Conservation (phyloP, 2,113 vertebrate genomes). For the Hippoglossus stenolepis region DNA sequence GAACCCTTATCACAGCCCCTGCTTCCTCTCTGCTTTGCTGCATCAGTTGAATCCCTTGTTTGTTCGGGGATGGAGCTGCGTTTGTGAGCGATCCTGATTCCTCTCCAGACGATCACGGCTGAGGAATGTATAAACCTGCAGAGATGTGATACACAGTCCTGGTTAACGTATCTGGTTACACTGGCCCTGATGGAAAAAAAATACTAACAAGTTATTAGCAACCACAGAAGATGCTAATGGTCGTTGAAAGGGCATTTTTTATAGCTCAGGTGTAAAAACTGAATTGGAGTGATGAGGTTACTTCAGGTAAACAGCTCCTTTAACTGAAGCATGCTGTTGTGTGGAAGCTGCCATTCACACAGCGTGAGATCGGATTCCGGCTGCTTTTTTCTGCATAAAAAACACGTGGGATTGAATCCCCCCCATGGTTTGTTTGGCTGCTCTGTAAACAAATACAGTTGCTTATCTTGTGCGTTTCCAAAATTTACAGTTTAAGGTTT, state of each 20-base stretch:
- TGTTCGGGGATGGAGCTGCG: conserved; percentile 32
- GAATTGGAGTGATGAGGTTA: no score
- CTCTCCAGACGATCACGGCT: conserved; percentile 37
- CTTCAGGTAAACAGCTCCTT: background rate
- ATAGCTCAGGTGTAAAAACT: no score
- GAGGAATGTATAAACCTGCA: conserved; percentile 52
- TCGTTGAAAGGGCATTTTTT: no score
- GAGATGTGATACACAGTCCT: conserved; percentile 49
- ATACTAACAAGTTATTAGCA: no score
- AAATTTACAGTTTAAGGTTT: no score
- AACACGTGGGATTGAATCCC: background rate
- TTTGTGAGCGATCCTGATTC: conserved; percentile 20
- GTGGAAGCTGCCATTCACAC: background rate
- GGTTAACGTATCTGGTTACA: conserved; percentile 47
- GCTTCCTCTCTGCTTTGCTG: conserved; percentile 31
- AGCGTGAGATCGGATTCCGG: background rate
- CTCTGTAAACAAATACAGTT: background rate
- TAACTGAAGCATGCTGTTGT: background rate
- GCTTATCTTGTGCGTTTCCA: background rate
- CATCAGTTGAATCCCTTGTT: conserved; percentile 33
- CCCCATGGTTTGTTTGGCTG: background rate
- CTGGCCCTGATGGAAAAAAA: conserved; percentile 11
- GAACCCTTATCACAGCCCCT: conserved; percentile 19
- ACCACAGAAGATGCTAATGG: no score
- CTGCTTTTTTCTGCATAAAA: background rate